Conservation (phyloP, 2,888 invertebrate genomes). For the Ornithoptera priamus region DNA sequence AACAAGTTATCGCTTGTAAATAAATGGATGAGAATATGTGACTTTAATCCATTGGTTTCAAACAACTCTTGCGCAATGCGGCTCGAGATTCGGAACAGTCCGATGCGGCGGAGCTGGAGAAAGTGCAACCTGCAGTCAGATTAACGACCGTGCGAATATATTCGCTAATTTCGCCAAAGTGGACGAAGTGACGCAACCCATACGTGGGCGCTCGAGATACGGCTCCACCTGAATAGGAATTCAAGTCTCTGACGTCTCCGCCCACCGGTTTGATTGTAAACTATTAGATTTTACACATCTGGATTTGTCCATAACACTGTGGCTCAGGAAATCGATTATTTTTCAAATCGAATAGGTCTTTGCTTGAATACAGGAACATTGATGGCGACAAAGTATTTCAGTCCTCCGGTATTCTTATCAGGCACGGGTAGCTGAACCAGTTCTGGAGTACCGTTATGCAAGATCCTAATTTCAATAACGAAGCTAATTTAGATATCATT, state of each 20-base stretch:
- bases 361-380: too few relatives aligned
- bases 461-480: too few relatives aligned
- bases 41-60: conserved; percentile 22
- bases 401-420: too few relatives aligned
- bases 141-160: conserved; percentile 45
- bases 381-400: too few relatives aligned
- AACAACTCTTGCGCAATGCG: conserved; percentile 41
- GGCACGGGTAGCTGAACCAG: too few relatives aligned
- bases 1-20: conserved; percentile 9
- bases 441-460: too few relatives aligned
- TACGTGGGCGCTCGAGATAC: conserved; percentile 6
- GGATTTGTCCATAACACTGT: too few relatives aligned
- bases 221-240: not conserved
- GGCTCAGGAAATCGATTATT: too few relatives aligned
- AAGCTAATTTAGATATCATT: too few relatives aligned
- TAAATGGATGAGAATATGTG: conserved; percentile 10
- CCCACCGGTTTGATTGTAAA: too few relatives aligned
- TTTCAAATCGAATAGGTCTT: too few relatives aligned
- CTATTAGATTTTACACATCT: too few relatives aligned
- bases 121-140: conserved; percentile 59
- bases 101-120: conserved; percentile 45
- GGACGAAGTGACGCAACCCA: conserved; percentile 29
- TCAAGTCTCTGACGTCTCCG: conserved; percentile 11
- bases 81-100: conserved; percentile 50
- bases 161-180: conserved; percentile 50